Base-by-base conservation (phyloP, 1,140 invertebrate species). In the Thrips palmi region DNA sequence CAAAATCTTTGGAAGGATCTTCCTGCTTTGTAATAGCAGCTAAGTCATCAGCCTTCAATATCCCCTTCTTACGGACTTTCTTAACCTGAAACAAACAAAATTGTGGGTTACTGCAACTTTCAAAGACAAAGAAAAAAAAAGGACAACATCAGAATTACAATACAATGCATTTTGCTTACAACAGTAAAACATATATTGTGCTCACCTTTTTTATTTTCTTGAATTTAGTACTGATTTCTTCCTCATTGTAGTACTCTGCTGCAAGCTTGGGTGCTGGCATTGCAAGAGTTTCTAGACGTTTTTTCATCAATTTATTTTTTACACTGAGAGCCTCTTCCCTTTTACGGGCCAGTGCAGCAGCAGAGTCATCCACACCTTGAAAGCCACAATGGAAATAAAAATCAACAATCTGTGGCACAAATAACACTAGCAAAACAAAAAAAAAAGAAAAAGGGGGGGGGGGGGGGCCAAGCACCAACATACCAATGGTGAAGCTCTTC, bases 151-250 rank as follows among this genome's bases (percentile, higher is more conserved):
- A 42, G 20, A 34, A 29, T 33, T 29, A 41, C 30, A 42, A 47
- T 27, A 39, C 6, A 33, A 33, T 10, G 7, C 15, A 21, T 27
- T 20, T 3, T 17, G 6, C 4, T 10, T 25, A 7, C 25, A 29
- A 6, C 8, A 6, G 37, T 2, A 38, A 8, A 8, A 35, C 6
- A 39, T 22, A 45, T 36, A 20, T 55, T 45, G 60, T 58, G 44
- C 82, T 71, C 64, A 85, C 92, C 53, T 86, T 93, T 53, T 91
- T 96, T 20, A 81, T 67, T 59, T 97, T 97, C 54, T 94, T 96
- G 57, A 98, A 91, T 53, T 74, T 67, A 24, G 83, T 65, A 64
- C 74, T 40, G 55, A 89, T 61, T 61, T 94, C 88, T 39, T 75
- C 68, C 41, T 77, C 67, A 39, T 81, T 84, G 44, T 81, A 81